phyloP scores from a whole-genome alignment of 2,888 invertebrate genomes.

The Bhutanitis thaidina region DNA sequence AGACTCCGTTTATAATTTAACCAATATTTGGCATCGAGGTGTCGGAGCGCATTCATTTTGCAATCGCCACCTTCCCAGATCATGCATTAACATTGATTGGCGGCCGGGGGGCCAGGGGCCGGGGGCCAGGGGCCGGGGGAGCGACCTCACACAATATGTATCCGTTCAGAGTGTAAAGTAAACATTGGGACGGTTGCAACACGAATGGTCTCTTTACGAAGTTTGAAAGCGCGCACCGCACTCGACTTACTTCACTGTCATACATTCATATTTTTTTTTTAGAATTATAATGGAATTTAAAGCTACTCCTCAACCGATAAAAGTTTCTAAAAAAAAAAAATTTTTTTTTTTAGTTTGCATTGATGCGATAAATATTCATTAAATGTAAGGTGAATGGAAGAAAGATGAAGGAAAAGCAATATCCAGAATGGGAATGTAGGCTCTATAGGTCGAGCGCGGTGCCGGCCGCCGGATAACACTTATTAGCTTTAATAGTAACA shows the following conservation, averaged over 20 bases:
- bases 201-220: not conserved
- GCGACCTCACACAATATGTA: too few relatives aligned
- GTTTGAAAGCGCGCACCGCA: not conserved
- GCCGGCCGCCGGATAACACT: slow-evolving; percentile 17
- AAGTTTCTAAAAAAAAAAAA: too few relatives aligned
- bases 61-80: not conserved
- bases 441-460: slow-evolving; percentile 11
- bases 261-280: not conserved
- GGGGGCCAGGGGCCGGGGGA: too few relatives aligned
- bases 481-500: slow-evolving; percentile 31
- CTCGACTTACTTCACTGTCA: slow-evolving; percentile 1
- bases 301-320: too few relatives aligned
- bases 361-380: too few relatives aligned
- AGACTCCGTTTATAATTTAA: slow-evolving; percentile 45
- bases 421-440: too few relatives aligned
- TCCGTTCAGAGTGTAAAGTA: not conserved
- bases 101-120: too few relatives aligned
- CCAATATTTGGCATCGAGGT: slow-evolving; percentile 66
- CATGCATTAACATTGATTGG: not conserved
- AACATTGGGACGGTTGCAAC: not conserved
- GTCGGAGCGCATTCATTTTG: not conserved
- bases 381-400: too few relatives aligned
- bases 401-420: too few relatives aligned
- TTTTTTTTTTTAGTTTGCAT: too few relatives aligned
- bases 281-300: too few relatives aligned